Base-by-base conservation (phyloP, 1,140 invertebrate species). In the Drosophila kurseongensis region DNA sequence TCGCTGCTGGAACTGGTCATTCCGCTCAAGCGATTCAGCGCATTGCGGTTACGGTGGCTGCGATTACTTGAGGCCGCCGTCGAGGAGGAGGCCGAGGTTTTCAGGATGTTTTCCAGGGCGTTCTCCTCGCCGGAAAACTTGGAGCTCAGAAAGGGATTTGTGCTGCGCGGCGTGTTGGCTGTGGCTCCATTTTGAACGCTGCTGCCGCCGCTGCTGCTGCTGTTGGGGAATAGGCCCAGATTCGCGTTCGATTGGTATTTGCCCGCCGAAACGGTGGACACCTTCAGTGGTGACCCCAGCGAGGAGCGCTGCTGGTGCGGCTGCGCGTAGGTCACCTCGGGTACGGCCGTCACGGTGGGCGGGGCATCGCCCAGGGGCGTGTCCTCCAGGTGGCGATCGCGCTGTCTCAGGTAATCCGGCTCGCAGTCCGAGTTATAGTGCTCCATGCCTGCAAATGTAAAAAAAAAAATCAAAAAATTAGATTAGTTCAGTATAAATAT, bases 351-450 rank as follows among this genome's bases (percentile, higher is more conserved):
- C 29, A 47, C 48, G 91, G 92, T 42, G 38, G 32, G 32, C 18
- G 65, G 18, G 38, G 14, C 10, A 27, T 82, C 94, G 93, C 80
- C 94, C 92, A 45, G 93, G 93, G 52, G 72, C 13, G 69, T 42
- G 36, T 77, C 63, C 5, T 69, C 80, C 29, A 55, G 29, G 45
- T 71, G 84, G 10, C 63, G 84, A 23, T 80, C 65, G 92, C 94
- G 57, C 86, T 92, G 40, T 89, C 94, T 82, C 94, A 94, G 14
- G 77, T 88, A 88, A 1, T 89, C 83, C 12, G 84, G 83, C 75
- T 95, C 94, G 44, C 93, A 94, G 50, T 94, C 94, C 1, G 94
- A 94, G 41, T 94, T 93, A 69, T 95, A 95, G 18, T 94, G 93
- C 56, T 95, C 94, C 61, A 94, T 92, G 90, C 94, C 94, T 95